Conservation (phyloP, 2,888 invertebrate genomes). For the Carpatolechia fugitivella region DNA sequence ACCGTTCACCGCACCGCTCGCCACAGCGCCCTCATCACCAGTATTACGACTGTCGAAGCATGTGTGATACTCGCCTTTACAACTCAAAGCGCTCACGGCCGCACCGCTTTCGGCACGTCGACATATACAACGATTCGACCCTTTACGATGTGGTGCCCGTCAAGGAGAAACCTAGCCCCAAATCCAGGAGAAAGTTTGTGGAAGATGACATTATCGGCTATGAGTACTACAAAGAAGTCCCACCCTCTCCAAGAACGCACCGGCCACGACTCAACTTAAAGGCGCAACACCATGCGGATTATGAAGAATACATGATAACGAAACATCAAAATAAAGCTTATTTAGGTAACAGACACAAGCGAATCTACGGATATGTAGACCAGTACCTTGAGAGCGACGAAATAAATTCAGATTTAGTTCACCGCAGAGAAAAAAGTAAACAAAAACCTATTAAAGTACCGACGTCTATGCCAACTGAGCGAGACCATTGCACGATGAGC, state of each 20-base stretch:
- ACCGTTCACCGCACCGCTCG: not conserved
- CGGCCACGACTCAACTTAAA: constrained; percentile 61
- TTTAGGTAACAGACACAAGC: constrained; percentile 27
- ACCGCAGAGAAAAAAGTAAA: constrained; percentile 16
- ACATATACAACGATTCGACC: constrained; percentile 52
- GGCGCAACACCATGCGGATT: constrained; percentile 49
- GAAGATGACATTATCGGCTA: constrained; percentile 41
- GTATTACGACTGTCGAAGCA: constrained; percentile 42
- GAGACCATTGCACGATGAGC: constrained; percentile 29
- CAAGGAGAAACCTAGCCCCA: constrained; percentile 66
- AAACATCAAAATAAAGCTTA: constrained; percentile 24
- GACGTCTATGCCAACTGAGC: constrained; percentile 24
- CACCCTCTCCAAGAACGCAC: constrained; percentile 60
- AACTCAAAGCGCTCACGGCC: constrained; percentile 44
- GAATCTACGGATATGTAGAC: constrained; percentile 25
- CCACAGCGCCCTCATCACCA: not conserved
- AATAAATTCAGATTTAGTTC: not conserved
- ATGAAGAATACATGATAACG: constrained; percentile 37
- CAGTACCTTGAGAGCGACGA: constrained; percentile 28
- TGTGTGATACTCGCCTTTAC: constrained; percentile 60
- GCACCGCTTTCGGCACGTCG: constrained; percentile 33
- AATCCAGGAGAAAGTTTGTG: constrained; percentile 51
- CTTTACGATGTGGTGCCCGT: constrained; percentile 65
- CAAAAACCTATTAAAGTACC: constrained; percentile 19
- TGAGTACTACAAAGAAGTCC: constrained; percentile 55